Base-by-base conservation (phyloP, 2,888 invertebrate genomes). In the Ophraella communa region DNA sequence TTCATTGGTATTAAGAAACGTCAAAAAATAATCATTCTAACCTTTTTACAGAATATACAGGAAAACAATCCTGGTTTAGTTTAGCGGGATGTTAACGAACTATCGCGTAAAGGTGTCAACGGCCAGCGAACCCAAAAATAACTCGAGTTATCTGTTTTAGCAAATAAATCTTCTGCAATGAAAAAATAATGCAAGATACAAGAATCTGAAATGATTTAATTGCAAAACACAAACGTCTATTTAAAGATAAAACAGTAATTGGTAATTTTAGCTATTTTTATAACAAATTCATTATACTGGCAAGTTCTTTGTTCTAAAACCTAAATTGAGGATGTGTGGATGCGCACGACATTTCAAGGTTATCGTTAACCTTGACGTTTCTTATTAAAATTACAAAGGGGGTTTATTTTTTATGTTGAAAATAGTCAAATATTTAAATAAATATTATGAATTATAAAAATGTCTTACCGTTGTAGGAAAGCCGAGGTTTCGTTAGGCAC, bases 401-500 rank as follows among this genome's bases (percentile, higher is more conserved):
- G n/a, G n/a, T n/a, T n/a, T n/a, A n/a, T n/a, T n/a, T n/a, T n/a
- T n/a, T n/a, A n/a, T n/a, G n/a, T n/a, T n/a, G n/a, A n/a, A n/a
- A n/a, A n/a, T n/a, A n/a, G n/a, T n/a, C n/a, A n/a, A n/a, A n/a
- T n/a, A n/a, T n/a, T n/a, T 33, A 3, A 33, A 33, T 39, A 27
- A 27, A 27, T n/a, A n/a, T 24, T 24, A 24, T 30, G 30, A 11
- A 30, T 30, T 30, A 8, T 10, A 30, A 39, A 39, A 39, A 14
- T 10, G 24, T 86, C 88, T 86, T 81, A 98, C 98, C 98, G 87
- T 98, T 99, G 86, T 98, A 98, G 80, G 93, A 96, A 82, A 99
- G 94, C 83, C 96, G 90, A 77, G 98, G 98, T 88, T 98, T 95
- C 78, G 98, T 98, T 86, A 98, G 92, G 89, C 98, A 98, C 94